Percentiles rank a stretch among this genome's conserved stretches.
Evolutionary conservation across 2,113 vertebrate species (phyloP).

Genomic region (Dinomys branickii): DNA sequence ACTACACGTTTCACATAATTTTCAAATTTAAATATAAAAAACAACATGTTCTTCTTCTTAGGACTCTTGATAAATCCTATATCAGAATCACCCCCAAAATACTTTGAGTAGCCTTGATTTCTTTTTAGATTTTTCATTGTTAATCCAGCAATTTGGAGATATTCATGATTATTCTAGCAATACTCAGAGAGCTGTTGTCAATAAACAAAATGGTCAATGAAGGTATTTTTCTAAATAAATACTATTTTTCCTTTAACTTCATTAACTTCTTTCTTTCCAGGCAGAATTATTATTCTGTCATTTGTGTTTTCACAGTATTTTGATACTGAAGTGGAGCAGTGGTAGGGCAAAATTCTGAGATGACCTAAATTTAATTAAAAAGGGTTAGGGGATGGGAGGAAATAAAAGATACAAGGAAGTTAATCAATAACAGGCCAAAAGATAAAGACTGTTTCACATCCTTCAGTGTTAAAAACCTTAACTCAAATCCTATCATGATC

Average conservation of each 20-base stretch:
- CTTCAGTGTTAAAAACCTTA: background rate
- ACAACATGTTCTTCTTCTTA: background rate
- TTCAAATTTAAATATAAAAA: slow-evolving; percentile 45
- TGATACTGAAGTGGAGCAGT: background rate
- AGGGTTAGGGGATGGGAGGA: background rate
- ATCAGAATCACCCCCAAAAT: background rate
- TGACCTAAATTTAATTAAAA: background rate
- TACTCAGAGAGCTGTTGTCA: background rate
- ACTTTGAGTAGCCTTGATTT: slow-evolving; percentile 12
- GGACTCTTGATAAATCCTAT: background rate
- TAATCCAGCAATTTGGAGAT: background rate
- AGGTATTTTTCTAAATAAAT: slow-evolving; percentile 22
- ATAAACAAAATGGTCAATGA: background rate
- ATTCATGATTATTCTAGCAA: background rate
- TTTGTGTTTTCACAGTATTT: background rate
- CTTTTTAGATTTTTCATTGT: background rate
- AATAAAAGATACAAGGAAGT: background rate
- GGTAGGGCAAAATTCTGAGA: background rate
- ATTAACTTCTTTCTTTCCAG: background rate
- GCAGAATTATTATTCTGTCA: background rate
- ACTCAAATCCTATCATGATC: background rate
- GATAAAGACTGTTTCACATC: background rate
- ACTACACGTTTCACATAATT: background rate
- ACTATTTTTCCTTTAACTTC: background rate
- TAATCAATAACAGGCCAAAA: background rate